These are phyloP conservation scores for Melanocharis versteri DNA, from an alignment of 2,113 vertebrate genomes.

Conservation along the genomic window DNA sequence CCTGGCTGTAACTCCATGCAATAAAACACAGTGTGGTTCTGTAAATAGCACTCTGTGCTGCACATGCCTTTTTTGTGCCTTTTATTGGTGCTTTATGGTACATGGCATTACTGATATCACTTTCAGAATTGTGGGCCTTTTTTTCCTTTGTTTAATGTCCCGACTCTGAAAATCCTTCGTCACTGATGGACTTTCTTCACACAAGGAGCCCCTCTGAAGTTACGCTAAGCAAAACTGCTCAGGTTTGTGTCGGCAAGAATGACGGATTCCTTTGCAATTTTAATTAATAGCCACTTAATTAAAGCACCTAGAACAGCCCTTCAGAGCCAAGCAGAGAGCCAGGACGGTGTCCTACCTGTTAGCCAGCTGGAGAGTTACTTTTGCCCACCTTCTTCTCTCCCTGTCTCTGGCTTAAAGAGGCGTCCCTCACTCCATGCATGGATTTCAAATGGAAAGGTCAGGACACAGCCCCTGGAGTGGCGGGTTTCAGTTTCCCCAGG, in stretches of 20 bases:
- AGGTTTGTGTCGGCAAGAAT: background rate
- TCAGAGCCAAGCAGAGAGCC: background rate
- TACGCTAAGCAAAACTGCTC: background rate
- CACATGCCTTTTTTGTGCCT: background rate
- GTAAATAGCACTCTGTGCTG: background rate
- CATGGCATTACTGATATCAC: background rate
- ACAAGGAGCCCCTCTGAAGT: background rate
- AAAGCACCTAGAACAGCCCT: background rate
- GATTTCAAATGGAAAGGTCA: background rate
- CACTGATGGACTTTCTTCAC: background rate
- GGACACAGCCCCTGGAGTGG: background rate
- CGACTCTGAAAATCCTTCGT: background rate
- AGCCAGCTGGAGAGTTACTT: background rate
- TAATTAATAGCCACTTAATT: background rate
- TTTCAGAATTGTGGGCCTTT: background rate
- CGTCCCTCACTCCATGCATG: rapidly evolving
- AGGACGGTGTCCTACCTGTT: background rate
- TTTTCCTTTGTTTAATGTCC: background rate
- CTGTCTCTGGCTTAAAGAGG: background rate
- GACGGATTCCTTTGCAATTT: background rate
- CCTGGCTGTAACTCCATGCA: background rate
- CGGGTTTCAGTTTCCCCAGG: background rate
- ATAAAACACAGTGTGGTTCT: background rate
- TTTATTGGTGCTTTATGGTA: background rate
- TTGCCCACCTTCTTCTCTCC: background rate